Conservation (phyloP, 2,113 vertebrate genomes). For the Gallinago paraguaiae region DNA sequence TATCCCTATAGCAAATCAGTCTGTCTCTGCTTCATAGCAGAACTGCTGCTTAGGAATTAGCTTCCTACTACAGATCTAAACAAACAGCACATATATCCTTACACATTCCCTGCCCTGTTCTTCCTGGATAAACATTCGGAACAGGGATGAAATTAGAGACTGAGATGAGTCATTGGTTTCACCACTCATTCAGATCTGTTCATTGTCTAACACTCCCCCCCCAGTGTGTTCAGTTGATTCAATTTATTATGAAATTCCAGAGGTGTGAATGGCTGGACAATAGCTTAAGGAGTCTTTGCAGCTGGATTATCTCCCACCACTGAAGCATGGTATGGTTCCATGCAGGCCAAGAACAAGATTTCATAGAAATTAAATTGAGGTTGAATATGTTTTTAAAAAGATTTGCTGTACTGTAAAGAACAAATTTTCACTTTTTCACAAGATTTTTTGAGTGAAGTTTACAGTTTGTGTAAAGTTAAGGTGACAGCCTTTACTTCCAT, state of each 20-base stretch:
- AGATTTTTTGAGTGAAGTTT: neutral
- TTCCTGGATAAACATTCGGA: conserved; percentile 25
- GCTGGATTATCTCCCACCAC: neutral
- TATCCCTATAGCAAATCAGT: neutral
- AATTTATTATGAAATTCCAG: conserved; percentile 18
- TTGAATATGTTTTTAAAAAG: neutral
- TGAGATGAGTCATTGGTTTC: conserved; percentile 18
- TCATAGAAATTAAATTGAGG: neutral
- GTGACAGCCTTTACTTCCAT: neutral
- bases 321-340: neutral
- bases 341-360: neutral
- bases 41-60: neutral
- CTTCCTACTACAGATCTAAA: neutral
- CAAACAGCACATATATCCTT: conserved; percentile 18
- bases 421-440: neutral
- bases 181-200: conserved; percentile 4
- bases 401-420: neutral
- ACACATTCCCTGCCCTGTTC: neutral
- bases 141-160: conserved; percentile 25
- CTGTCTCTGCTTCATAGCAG: neutral
- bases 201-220: neutral
- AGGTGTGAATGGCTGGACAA: neutral
- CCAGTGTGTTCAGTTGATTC: neutral
- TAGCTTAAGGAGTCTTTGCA: neutral
- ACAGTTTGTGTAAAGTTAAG: neutral